Conservation (phyloP, 2,797 vertebrate species). For the Clarias fuscus region DNA sequence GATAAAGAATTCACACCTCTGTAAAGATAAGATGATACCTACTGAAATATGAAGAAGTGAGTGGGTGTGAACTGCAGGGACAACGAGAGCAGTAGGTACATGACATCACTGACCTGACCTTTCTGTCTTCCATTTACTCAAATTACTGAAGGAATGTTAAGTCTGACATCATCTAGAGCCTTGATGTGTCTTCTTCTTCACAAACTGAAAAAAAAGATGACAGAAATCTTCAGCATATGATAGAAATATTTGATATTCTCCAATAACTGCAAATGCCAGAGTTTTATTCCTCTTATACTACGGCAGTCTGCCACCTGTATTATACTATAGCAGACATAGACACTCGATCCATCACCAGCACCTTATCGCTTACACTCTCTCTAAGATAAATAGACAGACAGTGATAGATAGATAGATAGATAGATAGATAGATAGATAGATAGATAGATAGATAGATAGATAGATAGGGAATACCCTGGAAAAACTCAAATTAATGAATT, state of each 20-base stretch:
- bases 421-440: too few relatives aligned
- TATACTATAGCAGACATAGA: neutral
- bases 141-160: neutral
- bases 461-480: too few relatives aligned
- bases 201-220: neutral
- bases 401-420: too few relatives aligned
- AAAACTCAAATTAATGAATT: too few relatives aligned
- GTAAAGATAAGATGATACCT: neutral
- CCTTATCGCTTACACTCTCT: too few relatives aligned
- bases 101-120: neutral
- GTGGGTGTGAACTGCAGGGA: neutral
- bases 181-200: neutral
- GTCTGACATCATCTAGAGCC: neutral
- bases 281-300: neutral
- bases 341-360: too few relatives aligned
- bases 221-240: neutral
- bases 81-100: too few relatives aligned
- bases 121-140: neutral
- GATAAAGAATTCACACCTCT: neutral
- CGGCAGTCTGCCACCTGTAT: neutral
- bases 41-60: neutral
- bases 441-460: too few relatives aligned
- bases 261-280: neutral
- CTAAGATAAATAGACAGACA: too few relatives aligned
- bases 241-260: neutral